Evolutionary conservation across 1,140 invertebrate genomes (phyloP), one percentile per base, ranked within the genome.

Genomic region (Batillaria attramentaria): DNA sequence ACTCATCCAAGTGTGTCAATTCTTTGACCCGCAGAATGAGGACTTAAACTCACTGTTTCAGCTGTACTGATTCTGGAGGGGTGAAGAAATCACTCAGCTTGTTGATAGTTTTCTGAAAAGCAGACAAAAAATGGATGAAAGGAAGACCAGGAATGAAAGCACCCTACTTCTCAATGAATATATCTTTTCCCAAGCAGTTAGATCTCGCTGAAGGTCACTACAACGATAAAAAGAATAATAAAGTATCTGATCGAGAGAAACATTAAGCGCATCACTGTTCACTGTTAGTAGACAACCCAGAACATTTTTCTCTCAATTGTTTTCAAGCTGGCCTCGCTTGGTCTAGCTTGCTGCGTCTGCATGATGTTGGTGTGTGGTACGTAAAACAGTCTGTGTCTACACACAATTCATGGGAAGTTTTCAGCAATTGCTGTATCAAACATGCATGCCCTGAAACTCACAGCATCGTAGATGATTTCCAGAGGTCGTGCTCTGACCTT

Each of bases 401-500:
- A 39, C 42, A 42, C 35, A 24, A 13, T 46, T 73, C 72, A 39
- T 2, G n/a, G 5, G 50, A 39, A 28, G 37, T 33, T 73, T 46
- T 33, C 50, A 33, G 24, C 16, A 77, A 60, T 70, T 62, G 73
- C 73, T 68, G 46, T 66, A 75, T 41, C 73, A 66, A 41, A 66
- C 74, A 69, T 65, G 77, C 43, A 73, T 46, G 43, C 37, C 50
- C 50, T 37, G 41, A 79, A 73, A 91, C 86, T 92, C 89, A 94
- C 94, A 37, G 96, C 96, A 92, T 98, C 96, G 90, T 97, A 99
- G 18, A 96, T 91, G 65, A 98, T 94, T 91, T 96, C 94, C 57
- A 99, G 88, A 0, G 97, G 95, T 84, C 94, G 92, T 5, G 95
- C 94, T 33, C 83, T 92, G 6, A 98, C 91, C 75, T 94, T 93